Evolutionary conservation across 2,113 vertebrate genomes (phyloP).

Genomic region (Istiophorus platypterus): DNA sequence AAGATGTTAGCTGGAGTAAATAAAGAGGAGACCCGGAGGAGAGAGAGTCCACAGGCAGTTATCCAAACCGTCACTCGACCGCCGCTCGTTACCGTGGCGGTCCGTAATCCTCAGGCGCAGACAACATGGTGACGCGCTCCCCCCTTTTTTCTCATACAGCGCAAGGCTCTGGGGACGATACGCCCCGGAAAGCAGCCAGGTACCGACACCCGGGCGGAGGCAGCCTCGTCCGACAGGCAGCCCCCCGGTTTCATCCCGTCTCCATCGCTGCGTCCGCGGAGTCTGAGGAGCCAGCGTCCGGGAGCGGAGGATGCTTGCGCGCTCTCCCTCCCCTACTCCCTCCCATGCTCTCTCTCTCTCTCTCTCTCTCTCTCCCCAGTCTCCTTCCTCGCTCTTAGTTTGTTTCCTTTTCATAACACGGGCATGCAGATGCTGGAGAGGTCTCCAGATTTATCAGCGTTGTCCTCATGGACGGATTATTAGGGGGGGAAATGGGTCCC

Average conservation of each 20-base stretch:
- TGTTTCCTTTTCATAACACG: constrained; percentile 18
- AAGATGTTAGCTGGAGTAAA: constrained; percentile 8
- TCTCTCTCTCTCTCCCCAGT: constrained; percentile 17
- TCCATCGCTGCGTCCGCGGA: constrained; percentile 71
- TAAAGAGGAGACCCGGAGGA: constrained; percentile 5
- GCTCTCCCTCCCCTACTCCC: constrained; percentile 44
- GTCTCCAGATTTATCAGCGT: not conserved
- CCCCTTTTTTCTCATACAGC: constrained; percentile 12
- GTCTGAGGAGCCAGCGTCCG: constrained; percentile 57
- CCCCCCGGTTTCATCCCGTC: constrained; percentile 62
- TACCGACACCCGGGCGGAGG: constrained; percentile 47
- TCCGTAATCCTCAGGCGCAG: constrained; percentile 66
- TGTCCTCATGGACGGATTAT: not conserved
- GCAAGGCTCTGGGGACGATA: constrained; percentile 6
- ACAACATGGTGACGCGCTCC: constrained; percentile 24
- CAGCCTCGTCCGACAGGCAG: constrained; percentile 45
- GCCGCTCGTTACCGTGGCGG: constrained; percentile 35
- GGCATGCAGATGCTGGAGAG: not conserved
- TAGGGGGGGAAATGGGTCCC: not conserved
- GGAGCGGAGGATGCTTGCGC: constrained; percentile 50
- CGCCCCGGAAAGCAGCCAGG: constrained; percentile 20
- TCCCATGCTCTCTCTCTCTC: constrained; percentile 33
- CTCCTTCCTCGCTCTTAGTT: constrained; percentile 3
- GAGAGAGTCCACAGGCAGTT: constrained; percentile 18
- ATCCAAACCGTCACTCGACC: constrained; percentile 43